Conservation (phyloP, 2,888 invertebrate genomes). For the Arrhopalites spinosus region DNA sequence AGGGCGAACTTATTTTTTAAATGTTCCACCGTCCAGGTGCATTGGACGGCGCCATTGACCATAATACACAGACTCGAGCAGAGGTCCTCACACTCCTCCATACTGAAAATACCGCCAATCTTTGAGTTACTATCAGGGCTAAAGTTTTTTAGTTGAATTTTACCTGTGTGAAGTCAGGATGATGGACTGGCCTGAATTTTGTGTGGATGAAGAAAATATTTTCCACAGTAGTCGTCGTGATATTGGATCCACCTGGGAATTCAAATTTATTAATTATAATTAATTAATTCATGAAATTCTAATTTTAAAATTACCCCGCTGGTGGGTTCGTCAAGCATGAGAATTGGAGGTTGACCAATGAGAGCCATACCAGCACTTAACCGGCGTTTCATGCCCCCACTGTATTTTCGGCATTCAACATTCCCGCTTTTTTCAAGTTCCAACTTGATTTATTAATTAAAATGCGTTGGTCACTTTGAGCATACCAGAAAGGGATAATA, state of each 20-base stretch:
- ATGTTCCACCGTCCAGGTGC: neutral
- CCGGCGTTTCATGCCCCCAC: neutral
- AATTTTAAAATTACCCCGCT: too few relatives aligned
- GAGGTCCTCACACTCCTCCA: neutral
- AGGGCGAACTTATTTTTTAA: neutral
- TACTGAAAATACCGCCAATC: too few relatives aligned
- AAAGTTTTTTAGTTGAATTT: too few relatives aligned
- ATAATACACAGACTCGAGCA: neutral
- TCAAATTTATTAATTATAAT: too few relatives aligned
- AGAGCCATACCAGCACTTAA: neutral
- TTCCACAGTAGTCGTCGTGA: neutral
- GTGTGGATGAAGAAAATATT: neutral
- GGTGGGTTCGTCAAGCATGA: neutral
- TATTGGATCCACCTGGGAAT: neutral
- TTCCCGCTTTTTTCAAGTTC: slow-evolving; percentile 9
- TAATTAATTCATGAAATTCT: too few relatives aligned
- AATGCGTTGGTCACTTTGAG: too few relatives aligned
- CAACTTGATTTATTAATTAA: too few relatives aligned
- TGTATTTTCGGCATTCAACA: neutral
- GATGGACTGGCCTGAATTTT: neutral
- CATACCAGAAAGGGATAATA: too few relatives aligned
- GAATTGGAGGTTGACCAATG: neutral
- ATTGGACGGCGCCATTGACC: neutral
- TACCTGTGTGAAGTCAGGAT: neutral
- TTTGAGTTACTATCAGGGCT: too few relatives aligned